phyloP scores from a whole-genome alignment of 2,113 vertebrate genomes.

The Callopanchax toddi region DNA sequence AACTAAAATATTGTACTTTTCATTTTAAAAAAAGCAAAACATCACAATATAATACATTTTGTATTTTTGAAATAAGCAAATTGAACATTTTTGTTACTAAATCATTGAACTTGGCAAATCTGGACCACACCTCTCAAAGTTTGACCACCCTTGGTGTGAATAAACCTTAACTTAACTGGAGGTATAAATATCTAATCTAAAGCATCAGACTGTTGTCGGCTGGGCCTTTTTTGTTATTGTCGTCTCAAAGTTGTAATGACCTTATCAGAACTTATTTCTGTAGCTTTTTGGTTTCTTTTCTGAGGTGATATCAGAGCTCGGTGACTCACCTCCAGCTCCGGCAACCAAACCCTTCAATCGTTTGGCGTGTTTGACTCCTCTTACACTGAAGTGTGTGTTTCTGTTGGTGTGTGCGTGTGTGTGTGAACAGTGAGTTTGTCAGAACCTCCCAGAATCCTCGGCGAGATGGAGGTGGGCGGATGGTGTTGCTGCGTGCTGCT shows the following conservation, averaged over 20 bases:
- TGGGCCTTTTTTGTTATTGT: too few relatives aligned
- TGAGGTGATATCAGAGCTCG: constrained; percentile 16
- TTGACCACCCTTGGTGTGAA: too few relatives aligned
- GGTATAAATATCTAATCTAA: too few relatives aligned
- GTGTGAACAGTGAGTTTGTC: constrained; percentile 25
- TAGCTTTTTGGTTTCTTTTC: constrained; percentile 23
- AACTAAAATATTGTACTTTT: too few relatives aligned
- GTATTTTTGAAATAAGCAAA: too few relatives aligned
- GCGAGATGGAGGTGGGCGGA: constrained; percentile 47
- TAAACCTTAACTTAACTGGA: too few relatives aligned
- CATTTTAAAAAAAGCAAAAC: too few relatives aligned
- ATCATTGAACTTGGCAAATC: too few relatives aligned
- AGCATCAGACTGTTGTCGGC: too few relatives aligned
- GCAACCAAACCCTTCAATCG: constrained; percentile 14
- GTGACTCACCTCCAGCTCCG: constrained; percentile 45
- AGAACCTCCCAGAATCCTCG: constrained; percentile 29
- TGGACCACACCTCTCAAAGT: too few relatives aligned
- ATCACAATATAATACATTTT: too few relatives aligned
- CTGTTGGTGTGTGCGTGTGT: neutral
- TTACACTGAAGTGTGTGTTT: constrained; percentile 29
- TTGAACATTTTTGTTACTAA: too few relatives aligned
- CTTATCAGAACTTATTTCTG: constrained; percentile 11
- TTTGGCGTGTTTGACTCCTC: constrained; percentile 14
- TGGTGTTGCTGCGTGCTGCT: constrained; percentile 17
- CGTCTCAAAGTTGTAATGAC: neutral